Evolutionary conservation across 53 echinoderm and acorn worm genomes (phyloP).

Genomic region (Luidia sarsii): DNA sequence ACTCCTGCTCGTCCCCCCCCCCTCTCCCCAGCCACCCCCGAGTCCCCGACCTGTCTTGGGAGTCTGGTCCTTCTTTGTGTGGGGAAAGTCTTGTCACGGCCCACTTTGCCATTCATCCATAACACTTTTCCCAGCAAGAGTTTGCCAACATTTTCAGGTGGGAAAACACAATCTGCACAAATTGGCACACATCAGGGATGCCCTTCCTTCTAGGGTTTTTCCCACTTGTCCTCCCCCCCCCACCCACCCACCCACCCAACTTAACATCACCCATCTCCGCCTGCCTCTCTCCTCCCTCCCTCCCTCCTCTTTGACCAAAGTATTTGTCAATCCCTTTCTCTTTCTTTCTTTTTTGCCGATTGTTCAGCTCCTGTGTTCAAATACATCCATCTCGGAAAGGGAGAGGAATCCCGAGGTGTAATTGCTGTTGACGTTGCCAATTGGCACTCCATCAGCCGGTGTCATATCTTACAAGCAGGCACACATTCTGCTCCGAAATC

Average conservation of each 20-base stretch:
- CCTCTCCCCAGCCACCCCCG: too few relatives aligned
- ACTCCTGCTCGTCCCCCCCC: too few relatives aligned
- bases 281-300: not conserved
- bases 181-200: constrained; percentile 38
- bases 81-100: too few relatives aligned
- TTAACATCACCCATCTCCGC: too few relatives aligned
- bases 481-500: too few relatives aligned
- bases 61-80: constrained; percentile 21
- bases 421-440: constrained; percentile 36
- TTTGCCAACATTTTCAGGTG: constrained; percentile 54
- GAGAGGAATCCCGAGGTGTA: constrained; percentile 41
- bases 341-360: constrained; percentile 7
- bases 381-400: constrained; percentile 35
- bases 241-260: too few relatives aligned
- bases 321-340: constrained; percentile 40
- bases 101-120: constrained; percentile 11
- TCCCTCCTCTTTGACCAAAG: not conserved
- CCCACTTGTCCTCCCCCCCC: too few relatives aligned
- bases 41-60: too few relatives aligned
- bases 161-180: constrained; percentile 51
- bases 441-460: constrained; percentile 26
- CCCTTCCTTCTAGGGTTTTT: too few relatives aligned
- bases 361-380: constrained; percentile 48
- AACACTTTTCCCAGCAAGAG: constrained; percentile 38
- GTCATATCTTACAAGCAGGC: constrained; percentile 41